Conservation (phyloP, 2,113 vertebrate genomes). For the Nycticebus coucang region DNA sequence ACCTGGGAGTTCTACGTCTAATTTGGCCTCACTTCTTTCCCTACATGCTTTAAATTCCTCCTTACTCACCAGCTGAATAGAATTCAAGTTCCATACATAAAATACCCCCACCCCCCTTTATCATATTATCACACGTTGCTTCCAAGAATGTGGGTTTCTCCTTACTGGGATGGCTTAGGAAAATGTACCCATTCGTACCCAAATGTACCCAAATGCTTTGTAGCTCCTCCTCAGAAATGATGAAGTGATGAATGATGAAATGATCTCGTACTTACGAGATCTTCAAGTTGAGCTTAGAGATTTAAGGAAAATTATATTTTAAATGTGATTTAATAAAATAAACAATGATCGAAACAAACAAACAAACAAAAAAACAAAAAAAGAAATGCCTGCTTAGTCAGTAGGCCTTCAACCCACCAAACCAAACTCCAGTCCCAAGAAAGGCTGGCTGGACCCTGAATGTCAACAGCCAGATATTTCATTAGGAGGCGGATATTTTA, state of each 20-base stretch:
- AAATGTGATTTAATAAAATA: background rate
- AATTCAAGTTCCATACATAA: slow-evolving; percentile 6
- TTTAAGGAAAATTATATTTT: background rate
- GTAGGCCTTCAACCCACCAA: background rate
- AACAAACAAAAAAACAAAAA: too few species aligned
- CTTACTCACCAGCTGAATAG: background rate
- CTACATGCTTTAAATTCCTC: background rate
- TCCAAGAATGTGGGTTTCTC: background rate
- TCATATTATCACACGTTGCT: background rate
- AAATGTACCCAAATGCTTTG: too few species aligned
- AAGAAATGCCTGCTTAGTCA: too few species aligned
- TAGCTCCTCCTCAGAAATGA: too few species aligned
- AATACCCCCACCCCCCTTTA: background rate
- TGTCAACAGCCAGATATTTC: background rate
- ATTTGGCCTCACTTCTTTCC: background rate
- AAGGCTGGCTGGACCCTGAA: background rate
- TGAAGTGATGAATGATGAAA: too few species aligned
- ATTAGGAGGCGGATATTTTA: background rate
- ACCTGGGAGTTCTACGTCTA: background rate
- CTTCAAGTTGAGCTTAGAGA: slow-evolving; percentile 17
- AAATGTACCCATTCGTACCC: background rate
- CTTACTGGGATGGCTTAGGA: background rate
- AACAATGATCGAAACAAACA: background rate
- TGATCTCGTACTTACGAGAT: background rate
- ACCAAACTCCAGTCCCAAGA: background rate